Conservation (phyloP, 2,113 vertebrate genomes). For the Stictonetta naevosa region DNA sequence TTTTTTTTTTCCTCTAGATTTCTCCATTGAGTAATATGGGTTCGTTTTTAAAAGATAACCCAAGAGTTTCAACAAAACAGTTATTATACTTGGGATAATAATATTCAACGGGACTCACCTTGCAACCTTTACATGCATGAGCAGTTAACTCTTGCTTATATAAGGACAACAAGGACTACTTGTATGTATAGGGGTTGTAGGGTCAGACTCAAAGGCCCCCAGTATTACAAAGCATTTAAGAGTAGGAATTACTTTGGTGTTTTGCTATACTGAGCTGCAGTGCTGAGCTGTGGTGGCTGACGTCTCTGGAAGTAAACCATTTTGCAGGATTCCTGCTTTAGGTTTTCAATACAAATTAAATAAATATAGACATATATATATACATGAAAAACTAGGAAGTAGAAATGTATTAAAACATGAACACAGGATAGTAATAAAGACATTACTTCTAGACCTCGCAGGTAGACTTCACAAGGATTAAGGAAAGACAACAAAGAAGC, state of each 20-base stretch:
- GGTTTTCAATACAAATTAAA: neutral
- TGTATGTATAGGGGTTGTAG: neutral
- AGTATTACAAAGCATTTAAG: conserved; percentile 22
- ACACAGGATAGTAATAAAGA: neutral
- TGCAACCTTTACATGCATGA: conserved; percentile 16
- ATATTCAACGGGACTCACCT: conserved; percentile 39
- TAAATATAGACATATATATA: neutral
- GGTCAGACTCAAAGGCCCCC: conserved; percentile 10
- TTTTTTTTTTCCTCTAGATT: conserved; percentile 4
- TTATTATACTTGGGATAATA: conserved; percentile 34
- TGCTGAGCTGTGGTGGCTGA: neutral
- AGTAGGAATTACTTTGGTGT: neutral
- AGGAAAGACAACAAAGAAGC: neutral
- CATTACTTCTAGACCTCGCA: neutral
- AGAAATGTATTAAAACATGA: neutral
- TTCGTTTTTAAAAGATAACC: conserved; percentile 28
- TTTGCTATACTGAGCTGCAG: neutral
- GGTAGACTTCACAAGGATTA: neutral
- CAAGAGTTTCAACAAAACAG: conserved; percentile 37
- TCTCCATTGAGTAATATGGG: conserved; percentile 20
- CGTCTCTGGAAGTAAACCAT: neutral
- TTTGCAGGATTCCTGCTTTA: neutral
- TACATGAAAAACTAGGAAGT: neutral
- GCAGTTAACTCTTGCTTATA: neutral
- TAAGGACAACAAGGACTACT: conserved; percentile 1